Conservation (phyloP, 2,113 vertebrate genomes). For the Circaetus gallicus region DNA sequence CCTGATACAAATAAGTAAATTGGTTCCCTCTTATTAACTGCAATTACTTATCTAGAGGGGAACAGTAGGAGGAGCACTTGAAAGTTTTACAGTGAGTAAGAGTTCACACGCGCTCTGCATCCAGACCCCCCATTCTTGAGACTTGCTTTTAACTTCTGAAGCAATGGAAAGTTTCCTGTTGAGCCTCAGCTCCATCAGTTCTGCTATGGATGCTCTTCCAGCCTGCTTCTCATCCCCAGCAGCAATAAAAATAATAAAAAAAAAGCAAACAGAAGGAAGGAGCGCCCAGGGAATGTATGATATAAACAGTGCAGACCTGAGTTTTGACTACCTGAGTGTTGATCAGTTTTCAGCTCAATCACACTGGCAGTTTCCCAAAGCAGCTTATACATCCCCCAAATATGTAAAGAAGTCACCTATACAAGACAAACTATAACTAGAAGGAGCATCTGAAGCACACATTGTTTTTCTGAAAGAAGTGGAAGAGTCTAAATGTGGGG, state of each 20-base stretch:
- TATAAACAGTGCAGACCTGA: neutral
- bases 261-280: neutral
- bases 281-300: neutral
- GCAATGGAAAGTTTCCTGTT: neutral
- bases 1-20: neutral
- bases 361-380: neutral
- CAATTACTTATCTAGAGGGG: neutral
- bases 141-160: neutral
- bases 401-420: neutral
- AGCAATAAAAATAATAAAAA: neutral
- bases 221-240: neutral
- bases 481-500: neutral
- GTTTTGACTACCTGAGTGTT: neutral
- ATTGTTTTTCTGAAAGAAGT: neutral
- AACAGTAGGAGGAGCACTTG: neutral
- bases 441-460: neutral
- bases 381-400: neutral
- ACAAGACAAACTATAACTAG: neutral
- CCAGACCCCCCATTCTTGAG: neutral
- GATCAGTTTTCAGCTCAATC: neutral
- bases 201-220: neutral
- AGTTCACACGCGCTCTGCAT: neutral
- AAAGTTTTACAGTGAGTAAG: neutral
- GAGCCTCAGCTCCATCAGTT: neutral
- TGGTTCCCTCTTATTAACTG: neutral